Percentiles rank a stretch among this genome's conserved stretches.
phyloP scores from a whole-genome alignment of 2,888 invertebrate species.

The Apomyelois bistriatella region DNA sequence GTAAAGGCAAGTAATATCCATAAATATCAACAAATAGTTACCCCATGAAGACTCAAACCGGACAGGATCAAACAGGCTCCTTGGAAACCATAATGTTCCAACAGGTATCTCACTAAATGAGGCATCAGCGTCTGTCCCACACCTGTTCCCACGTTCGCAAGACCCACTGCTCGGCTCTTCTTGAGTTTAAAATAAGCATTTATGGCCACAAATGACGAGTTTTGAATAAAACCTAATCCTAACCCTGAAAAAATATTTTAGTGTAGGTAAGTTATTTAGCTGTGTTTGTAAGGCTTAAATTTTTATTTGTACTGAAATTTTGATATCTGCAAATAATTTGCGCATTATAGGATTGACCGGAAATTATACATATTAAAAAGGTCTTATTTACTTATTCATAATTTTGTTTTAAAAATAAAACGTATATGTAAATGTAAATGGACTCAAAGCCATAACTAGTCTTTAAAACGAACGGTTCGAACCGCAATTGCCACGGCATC shows the following conservation, averaged over 20 bases:
- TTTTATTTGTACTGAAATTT: no score
- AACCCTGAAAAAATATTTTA: conserved; percentile 68
- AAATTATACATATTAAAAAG: no score
- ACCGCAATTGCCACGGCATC: no score
- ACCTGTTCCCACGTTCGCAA: conserved; percentile 87
- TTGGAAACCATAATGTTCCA: conserved; percentile 82
- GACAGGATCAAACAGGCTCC: conserved; percentile 83
- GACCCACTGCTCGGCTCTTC: conserved; percentile 86
- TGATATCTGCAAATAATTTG: no score
- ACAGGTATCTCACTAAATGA: conserved; percentile 82
- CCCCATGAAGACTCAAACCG: conserved; percentile 82
- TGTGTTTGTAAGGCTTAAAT: no score
- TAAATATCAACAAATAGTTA: conserved; percentile 50
- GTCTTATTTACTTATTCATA: no score
- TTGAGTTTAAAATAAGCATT: conserved; percentile 84
- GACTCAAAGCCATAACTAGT: no score
- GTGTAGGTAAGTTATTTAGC: conserved; percentile 4
- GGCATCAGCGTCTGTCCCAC: conserved; percentile 88
- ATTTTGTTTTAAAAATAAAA: no score
- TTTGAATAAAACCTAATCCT: conserved; percentile 85
- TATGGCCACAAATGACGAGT: conserved; percentile 85
- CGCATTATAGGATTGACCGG: no score
- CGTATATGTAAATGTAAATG: no score
- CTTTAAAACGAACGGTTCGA: no score
- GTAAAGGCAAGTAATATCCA: no score